Conservation (phyloP, 92 coral and sea anemone species). For the Parazoanthus darwini region DNA sequence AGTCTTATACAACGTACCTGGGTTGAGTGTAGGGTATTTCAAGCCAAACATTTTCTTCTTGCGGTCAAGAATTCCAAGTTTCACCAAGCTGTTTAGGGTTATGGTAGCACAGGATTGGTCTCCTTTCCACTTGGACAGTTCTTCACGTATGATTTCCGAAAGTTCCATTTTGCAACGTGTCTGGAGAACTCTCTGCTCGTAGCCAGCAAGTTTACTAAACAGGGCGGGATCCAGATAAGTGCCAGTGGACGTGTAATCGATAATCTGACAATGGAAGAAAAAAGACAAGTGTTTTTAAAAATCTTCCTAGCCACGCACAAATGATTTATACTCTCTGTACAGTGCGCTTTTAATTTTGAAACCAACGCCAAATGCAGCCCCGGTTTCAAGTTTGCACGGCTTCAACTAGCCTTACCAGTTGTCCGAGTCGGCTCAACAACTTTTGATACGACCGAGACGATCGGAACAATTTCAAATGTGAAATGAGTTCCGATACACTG, state of each 20-base stretch:
- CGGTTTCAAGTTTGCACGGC: no score
- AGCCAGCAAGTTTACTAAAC: constrained; percentile 53
- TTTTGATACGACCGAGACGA: no score
- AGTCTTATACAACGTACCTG: constrained; percentile 48
- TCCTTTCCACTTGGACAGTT: constrained; percentile 41
- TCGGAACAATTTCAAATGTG: no score
- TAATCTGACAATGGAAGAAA: constrained; percentile 35
- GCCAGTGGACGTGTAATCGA: constrained; percentile 53
- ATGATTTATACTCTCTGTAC: no score
- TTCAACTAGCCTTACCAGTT: no score
- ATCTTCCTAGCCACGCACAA: no score
- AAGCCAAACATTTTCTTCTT: constrained; percentile 56
- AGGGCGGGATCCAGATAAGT: constrained; percentile 70
- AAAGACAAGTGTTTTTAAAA: background rate
- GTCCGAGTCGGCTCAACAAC: no score
- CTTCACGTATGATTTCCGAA: constrained; percentile 49
- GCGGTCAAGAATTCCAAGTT: constrained; percentile 67
- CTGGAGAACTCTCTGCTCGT: constrained; percentile 42
- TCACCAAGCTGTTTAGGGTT: constrained; percentile 69
- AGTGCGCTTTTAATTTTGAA: no score
- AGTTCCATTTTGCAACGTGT: constrained; percentile 55
- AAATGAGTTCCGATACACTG: no score
- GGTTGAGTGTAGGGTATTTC: constrained; percentile 65
- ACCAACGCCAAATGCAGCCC: no score
- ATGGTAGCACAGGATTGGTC: constrained; percentile 57